Evolutionary conservation across 2,888 invertebrate species (phyloP), one percentile per base, ranked within the genome.

Genomic region (Diogma glabrata): DNA sequence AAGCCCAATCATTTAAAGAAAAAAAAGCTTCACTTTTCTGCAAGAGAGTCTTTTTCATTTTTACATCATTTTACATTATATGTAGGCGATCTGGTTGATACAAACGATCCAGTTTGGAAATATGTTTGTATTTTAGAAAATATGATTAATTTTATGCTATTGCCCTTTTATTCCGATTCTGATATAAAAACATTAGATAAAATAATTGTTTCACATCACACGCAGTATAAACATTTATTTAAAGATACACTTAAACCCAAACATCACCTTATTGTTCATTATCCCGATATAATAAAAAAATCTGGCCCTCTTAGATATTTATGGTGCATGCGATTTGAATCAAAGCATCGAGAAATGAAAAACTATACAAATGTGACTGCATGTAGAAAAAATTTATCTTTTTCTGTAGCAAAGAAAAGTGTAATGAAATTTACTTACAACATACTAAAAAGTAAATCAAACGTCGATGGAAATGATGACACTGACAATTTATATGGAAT

Each of bases 321-420:
- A 22, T 54, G 54, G 52, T 49, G 52, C 26, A 54, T 54, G 48
- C 51, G 53, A 3, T 53, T 55, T 48, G 49, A 52, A 36, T 49
- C 53, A 9, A 49, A 52, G 14, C 52, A 52, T 26, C 52, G 33
- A 51, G 50, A 52, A 47, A 38, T 54, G 17, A 55, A 52, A 30
- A 38, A 20, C 17, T 51, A 52, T 17, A 50, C 53, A 26, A 51
- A 36, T 24, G 51, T 50, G 19, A 55, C 49, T 9, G 50, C 51
- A 45, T 53, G 52, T 19, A 33, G 51, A 22, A 19, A 30, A 20
- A 55, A 51, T 52, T 45, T 55, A 33, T 23, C 55, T 28, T 54
- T 28, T n/a, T 28, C 28, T 12, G 28, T 28, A 12, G 28, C 10
- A 28, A 28, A 28, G 28, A 28, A 28, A 28, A 28, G 10, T 12